Conservation (phyloP, 2,797 vertebrate species). For the Catamblyrhynchus diadema region DNA sequence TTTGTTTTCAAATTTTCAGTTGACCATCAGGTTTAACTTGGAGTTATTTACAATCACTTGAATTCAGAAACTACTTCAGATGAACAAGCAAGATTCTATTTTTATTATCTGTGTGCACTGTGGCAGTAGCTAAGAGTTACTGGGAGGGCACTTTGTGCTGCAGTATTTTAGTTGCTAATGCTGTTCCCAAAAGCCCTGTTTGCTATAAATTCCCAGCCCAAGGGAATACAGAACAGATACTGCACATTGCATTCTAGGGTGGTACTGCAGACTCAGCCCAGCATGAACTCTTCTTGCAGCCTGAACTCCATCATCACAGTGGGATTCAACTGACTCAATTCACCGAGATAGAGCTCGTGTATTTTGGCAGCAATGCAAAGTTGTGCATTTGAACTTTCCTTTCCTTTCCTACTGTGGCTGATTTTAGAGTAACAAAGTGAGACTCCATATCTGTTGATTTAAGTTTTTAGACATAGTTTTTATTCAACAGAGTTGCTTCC, state of each 20-base stretch:
- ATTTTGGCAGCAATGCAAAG: conserved; percentile 75
- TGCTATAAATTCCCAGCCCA: conserved; percentile 72
- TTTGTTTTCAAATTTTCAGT: background rate
- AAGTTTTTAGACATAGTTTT: conserved; percentile 48
- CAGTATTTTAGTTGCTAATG: conserved; percentile 70
- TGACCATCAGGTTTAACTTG: conserved; percentile 44
- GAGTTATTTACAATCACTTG: conserved; percentile 44
- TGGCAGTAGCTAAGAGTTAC: conserved; percentile 65
- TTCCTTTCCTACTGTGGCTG: conserved; percentile 72
- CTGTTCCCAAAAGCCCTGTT: conserved; percentile 61
- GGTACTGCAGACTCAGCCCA: conserved; percentile 59
- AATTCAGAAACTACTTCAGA: conserved; percentile 62
- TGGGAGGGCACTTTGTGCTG: conserved; percentile 67
- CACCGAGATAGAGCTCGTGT: conserved; percentile 68
- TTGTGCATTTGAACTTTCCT: conserved; percentile 76
- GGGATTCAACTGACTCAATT: conserved; percentile 71
- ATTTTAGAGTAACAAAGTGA: conserved; percentile 71
- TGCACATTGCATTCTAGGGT: conserved; percentile 58
- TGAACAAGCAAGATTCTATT: conserved; percentile 61
- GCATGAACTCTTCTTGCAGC: conserved; percentile 69
- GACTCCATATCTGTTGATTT: conserved; percentile 47
- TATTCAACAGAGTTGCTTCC: background rate
- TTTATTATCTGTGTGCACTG: conserved; percentile 65
- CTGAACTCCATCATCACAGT: conserved; percentile 79
- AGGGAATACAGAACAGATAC: conserved; percentile 60